These are phyloP conservation scores for Eulithis prunata DNA, from an alignment of 2,888 invertebrate species.

Conservation along the genomic window DNA sequence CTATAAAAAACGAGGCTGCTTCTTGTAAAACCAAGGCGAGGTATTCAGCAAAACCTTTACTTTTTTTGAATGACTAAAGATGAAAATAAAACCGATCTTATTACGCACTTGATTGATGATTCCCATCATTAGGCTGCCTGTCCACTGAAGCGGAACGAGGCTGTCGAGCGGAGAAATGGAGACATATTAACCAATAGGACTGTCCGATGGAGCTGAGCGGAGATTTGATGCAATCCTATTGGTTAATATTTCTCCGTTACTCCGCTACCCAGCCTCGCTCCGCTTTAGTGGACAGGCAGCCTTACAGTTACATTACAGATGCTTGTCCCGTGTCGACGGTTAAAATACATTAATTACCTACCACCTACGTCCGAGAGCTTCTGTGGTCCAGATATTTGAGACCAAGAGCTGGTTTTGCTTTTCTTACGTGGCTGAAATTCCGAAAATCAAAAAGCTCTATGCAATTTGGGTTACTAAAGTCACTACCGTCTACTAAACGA, in stretches of 20 bases:
- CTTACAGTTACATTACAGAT: conserved; percentile 53
- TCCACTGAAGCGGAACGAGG: no score
- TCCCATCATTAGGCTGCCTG: conserved; percentile 37
- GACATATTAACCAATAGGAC: no score
- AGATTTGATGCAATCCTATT: no score
- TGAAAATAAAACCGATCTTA: conserved; percentile 19
- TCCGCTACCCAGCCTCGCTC: no score
- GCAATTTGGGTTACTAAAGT: no score
- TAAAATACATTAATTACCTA: conserved; percentile 62
- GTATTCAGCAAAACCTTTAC: background rate
- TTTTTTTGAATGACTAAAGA: background rate
- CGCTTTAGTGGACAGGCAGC: no score
- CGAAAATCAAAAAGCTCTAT: background rate
- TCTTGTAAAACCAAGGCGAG: background rate
- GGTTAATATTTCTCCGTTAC: no score
- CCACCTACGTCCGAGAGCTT: conserved; percentile 52
- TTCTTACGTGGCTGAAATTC: background rate
- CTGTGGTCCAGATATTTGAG: conserved; percentile 51
- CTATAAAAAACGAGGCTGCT: no score
- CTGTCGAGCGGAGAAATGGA: no score
- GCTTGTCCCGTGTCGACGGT: conserved; percentile 56
- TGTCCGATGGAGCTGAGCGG: no score
- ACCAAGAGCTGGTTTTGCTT: conserved; percentile 22
- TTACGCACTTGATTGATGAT: conserved; percentile 53
- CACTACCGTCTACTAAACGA: no score